Evolutionary conservation across 2,113 vertebrate species (phyloP).

Genomic region (Willisornis vidua): DNA sequence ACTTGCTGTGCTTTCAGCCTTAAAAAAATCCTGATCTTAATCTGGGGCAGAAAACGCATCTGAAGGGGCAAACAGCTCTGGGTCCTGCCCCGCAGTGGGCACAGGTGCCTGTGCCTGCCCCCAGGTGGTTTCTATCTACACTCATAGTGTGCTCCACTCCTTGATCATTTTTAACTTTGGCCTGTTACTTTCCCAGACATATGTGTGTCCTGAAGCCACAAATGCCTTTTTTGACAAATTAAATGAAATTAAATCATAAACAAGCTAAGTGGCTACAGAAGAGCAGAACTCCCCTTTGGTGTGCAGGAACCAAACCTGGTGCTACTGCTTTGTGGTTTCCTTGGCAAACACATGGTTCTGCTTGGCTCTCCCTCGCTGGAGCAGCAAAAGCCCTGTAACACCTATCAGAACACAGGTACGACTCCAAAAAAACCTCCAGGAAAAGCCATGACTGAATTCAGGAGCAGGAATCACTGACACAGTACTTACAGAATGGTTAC

Average conservation of each 20-base stretch:
- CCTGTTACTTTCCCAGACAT: background rate
- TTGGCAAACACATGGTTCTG: background rate
- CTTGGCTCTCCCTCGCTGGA: background rate
- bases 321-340: background rate
- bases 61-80: background rate
- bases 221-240: background rate
- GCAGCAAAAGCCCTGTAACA: background rate
- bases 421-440: background rate
- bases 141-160: background rate
- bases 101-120: rapidly evolving
- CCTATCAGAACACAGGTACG: background rate
- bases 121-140: background rate
- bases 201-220: background rate
- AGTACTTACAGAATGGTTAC: background rate
- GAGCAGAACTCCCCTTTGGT: background rate
- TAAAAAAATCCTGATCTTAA: background rate
- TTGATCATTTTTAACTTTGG: background rate
- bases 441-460: background rate
- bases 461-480: background rate
- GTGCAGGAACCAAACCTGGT: background rate
- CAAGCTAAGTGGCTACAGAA: background rate
- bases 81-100: background rate
- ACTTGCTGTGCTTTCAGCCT: background rate
- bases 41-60: too few species aligned
- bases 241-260: background rate